phyloP scores from a whole-genome alignment of 2,113 vertebrate species.

The Danionella cerebrum region DNA sequence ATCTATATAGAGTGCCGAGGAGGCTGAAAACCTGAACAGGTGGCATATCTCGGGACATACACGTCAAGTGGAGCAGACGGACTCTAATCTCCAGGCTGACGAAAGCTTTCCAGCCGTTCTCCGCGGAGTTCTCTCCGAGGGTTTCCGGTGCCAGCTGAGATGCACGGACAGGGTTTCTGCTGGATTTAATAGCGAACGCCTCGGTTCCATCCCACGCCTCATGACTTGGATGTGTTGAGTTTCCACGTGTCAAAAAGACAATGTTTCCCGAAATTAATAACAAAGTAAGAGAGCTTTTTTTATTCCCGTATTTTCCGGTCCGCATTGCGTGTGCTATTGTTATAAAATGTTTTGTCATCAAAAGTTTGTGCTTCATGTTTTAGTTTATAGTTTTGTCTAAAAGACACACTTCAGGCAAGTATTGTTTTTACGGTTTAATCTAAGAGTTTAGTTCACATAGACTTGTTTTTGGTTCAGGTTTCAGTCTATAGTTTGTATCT shows the following conservation, averaged over 20 bases:
- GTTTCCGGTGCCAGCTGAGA: neutral
- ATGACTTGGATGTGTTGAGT: constrained; percentile 3
- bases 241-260: constrained; percentile 22
- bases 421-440: too few relatives aligned
- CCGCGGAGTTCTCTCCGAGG: neutral
- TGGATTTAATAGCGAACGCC: constrained; percentile 45
- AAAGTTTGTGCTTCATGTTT: too few relatives aligned
- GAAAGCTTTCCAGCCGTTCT: constrained; percentile 39
- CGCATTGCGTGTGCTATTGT: too few relatives aligned
- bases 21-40: constrained; percentile 58
- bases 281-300: too few relatives aligned
- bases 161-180: neutral
- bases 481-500: too few relatives aligned
- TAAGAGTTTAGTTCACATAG: too few relatives aligned
- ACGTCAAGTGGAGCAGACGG: constrained; percentile 45
- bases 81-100: constrained; percentile 61
- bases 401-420: too few relatives aligned
- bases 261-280: constrained; percentile 73
- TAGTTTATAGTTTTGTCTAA: too few relatives aligned
- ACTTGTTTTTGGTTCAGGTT: too few relatives aligned
- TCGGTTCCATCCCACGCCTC: neutral
- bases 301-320: too few relatives aligned
- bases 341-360: too few relatives aligned
- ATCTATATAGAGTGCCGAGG: constrained; percentile 57
- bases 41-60: constrained; percentile 44